phyloP scores from a whole-genome alignment of 2,888 invertebrate species.

The Aleiodes alternator region DNA sequence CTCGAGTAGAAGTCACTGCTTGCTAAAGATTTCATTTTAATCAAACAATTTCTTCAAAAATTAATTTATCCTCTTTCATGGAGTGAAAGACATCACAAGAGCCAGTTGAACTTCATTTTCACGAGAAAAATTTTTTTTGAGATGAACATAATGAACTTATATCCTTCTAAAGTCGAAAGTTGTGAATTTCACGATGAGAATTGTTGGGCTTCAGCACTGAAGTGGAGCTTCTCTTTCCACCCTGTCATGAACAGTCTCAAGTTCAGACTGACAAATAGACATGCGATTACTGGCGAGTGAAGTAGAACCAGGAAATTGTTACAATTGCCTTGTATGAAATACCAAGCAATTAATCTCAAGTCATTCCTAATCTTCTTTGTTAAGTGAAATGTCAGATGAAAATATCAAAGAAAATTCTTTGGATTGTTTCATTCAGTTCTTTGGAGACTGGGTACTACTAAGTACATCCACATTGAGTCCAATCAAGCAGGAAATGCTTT shows the following conservation, averaged over 20 bases:
- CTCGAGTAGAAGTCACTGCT: too few species aligned
- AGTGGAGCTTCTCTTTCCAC: constrained; percentile 4
- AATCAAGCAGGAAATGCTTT: too few species aligned
- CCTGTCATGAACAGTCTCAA: constrained; percentile 10
- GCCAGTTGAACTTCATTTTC: not conserved
- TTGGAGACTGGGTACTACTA: too few species aligned
- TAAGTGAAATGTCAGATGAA: not conserved
- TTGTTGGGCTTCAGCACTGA: not conserved
- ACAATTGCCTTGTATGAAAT: not conserved
- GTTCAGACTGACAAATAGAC: constrained; percentile 29
- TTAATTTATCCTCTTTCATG: too few species aligned
- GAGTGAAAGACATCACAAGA: too few species aligned
- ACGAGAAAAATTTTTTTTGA: not conserved
- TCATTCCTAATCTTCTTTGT: constrained; percentile 7
- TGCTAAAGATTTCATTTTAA: too few species aligned
- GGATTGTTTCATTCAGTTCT: too few species aligned
- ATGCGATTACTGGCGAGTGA: constrained; percentile 14
- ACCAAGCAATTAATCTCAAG: not conserved
- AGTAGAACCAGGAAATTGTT: constrained; percentile 11
- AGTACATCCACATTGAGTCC: too few species aligned
- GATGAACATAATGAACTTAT: not conserved
- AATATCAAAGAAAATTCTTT: not conserved
- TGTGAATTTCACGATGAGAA: not conserved
- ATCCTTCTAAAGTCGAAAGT: not conserved
- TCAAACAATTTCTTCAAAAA: too few species aligned